Evolutionary conservation across 2,113 vertebrate genomes (phyloP), one percentile per base, ranked within the genome.

Genomic region (Centropus unirufus): DNA sequence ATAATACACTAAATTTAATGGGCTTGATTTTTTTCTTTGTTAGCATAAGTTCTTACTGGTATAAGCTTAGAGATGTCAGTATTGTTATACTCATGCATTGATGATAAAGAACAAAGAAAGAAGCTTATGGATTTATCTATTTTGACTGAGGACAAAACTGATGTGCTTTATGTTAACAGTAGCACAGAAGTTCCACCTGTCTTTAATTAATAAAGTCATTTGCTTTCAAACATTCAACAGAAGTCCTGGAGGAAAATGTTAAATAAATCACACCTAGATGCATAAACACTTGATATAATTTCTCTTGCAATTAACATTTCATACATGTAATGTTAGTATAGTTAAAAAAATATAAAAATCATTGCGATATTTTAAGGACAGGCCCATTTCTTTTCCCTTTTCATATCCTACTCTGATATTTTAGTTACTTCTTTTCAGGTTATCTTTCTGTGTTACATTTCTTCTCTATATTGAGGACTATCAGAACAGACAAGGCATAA

Each of bases 191-290:
- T 78, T 89, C 29, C 44, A 36, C 23, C 83, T 9, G 14, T 78
- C 74, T 87, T 80, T 93, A 83, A 64, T 86, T 80, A 81, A 34
- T 64, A 90, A 90, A 90, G 36, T 46, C 40, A 57, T 47, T 84
- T 84, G 23, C 16, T 57, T 73, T 87, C 54, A 89, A 83, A 75
- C 14, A 47, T 82, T 72, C 47, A 40, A 44, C 52, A 82, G 40
- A 62, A 93, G 14, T 5, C 27, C 16, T 1, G 1, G 34, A 83
- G 54, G 44, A 85, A 78, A 87, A 61, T 57, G 40, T 17, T 40
- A 23, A 81, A 82, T 82, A 84, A 85, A 78, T 58, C 1, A 4
- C 92, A 85, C 87, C 54, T 73, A 75, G 23, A 23, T 73, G 54
- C 44, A 80, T 54, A 90, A 87, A 69, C 30, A 57, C 91, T 84